Percentiles rank a stretch among this genome's conserved stretches.
Evolutionary conservation across 2,797 vertebrate genomes (phyloP).

Genomic region (Alca torda): DNA sequence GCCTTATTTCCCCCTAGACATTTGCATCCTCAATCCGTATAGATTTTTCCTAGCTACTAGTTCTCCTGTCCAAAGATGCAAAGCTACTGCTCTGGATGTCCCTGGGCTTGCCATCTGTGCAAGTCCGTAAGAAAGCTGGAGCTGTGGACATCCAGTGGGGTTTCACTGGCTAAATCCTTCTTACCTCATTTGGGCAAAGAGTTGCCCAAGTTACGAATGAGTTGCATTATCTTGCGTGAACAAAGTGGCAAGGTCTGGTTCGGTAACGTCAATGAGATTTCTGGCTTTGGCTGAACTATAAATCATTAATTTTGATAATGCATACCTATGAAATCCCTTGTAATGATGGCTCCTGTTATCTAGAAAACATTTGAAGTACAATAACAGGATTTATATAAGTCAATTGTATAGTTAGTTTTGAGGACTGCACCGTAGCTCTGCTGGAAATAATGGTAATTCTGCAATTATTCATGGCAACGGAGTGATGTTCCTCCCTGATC

Average conservation of each 20-base stretch:
- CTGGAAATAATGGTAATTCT: conserved; percentile 36
- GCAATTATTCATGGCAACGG: not conserved
- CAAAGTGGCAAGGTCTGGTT: not conserved
- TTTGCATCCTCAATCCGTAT: not conserved
- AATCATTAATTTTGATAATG: not conserved
- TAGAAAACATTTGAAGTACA: not conserved
- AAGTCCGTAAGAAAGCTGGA: not conserved
- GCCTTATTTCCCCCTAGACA: not conserved
- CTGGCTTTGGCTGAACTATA: not conserved
- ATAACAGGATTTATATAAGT: not conserved
- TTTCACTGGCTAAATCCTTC: not conserved
- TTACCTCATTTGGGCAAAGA: not conserved
- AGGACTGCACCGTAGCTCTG: not conserved
- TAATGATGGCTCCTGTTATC: not conserved
- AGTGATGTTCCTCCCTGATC: not conserved
- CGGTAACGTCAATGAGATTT: not conserved
- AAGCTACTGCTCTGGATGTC: not conserved
- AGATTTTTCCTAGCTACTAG: not conserved
- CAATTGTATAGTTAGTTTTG: conserved; percentile 7
- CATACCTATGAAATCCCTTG: not conserved
- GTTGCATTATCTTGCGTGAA: not conserved
- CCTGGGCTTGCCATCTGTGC: not conserved
- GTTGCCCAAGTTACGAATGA: not conserved
- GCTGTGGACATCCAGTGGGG: not conserved
- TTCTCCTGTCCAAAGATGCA: not conserved